These are phyloP conservation scores for Lanius collurio DNA, from an alignment of 2,113 vertebrate species.

Conservation along the genomic window DNA sequence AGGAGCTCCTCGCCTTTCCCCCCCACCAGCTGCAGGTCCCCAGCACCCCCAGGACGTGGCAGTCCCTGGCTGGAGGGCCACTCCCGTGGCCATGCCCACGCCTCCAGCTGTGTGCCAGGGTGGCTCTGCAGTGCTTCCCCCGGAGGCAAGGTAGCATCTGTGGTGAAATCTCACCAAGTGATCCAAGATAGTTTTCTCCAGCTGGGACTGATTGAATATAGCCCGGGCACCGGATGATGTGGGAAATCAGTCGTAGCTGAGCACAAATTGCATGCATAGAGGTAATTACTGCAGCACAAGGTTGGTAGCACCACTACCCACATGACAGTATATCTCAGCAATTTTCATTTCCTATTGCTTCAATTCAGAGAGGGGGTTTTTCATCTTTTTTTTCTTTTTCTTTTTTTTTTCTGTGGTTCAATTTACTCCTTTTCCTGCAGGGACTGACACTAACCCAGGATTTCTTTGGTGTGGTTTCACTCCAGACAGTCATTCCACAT, in stretches of 20 bases:
- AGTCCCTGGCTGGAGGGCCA: background rate
- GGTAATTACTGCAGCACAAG: constrained; percentile 67
- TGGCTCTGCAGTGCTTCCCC: background rate
- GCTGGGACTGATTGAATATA: constrained; percentile 50
- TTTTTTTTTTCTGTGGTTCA: background rate
- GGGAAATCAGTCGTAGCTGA: constrained; percentile 55
- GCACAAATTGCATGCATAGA: constrained; percentile 64
- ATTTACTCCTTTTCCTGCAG: constrained; percentile 26
- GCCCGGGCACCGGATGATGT: constrained; percentile 50
- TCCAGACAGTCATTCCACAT: background rate
- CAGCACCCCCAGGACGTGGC: background rate
- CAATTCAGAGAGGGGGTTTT: background rate
- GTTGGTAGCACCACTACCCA: constrained; percentile 64
- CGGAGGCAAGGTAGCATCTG: background rate
- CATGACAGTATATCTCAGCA: constrained; percentile 55
- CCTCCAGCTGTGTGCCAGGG: background rate
- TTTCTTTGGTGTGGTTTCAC: background rate
- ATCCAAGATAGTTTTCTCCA: constrained; percentile 40
- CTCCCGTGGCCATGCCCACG: background rate
- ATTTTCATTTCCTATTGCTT: constrained; percentile 63
- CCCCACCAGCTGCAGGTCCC: background rate
- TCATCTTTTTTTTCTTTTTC: background rate
- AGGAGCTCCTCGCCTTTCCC: background rate
- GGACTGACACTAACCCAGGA: background rate
- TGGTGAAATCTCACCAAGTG: constrained; percentile 29